Evolutionary conservation across 2,888 invertebrate genomes (phyloP), one percentile per base, ranked within the genome.

Genomic region (Drosophila nr. perissopoda): DNA sequence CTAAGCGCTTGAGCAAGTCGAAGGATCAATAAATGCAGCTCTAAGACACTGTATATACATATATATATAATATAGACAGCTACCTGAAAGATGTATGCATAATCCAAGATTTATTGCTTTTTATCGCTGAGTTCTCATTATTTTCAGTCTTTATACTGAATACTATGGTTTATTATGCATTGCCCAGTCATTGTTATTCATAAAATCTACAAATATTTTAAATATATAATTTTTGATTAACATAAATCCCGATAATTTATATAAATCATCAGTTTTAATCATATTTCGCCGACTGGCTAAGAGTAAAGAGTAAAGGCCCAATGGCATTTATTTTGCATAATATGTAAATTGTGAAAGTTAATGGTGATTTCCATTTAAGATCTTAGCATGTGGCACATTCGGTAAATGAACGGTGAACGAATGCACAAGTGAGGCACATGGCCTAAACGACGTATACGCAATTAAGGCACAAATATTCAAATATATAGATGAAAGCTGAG

Each of bases 391-490:
- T 38, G 49, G 48, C 51, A 25, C 2, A 16, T 25, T 36, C 5
- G 45, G 52, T n/a, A 54, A 16, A 33, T 25, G n/a, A n/a, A n/a
- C n/a, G n/a, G n/a, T 27, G 33, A 52, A 42, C 18, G 25, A 21
- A 21, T 42, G 38, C 27, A 40, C 51, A 36, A n/a, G 36, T 49
- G 59, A 13, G 31, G 38, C 52, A 45, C 25, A 34, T 48, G 56
- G 56, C 31, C 13, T 45, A 78, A 63, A 42, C 48, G 60, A 49
- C 75, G 79, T 77, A 74, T 77, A 42, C 76, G 65, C 62, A 75
- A 79, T 75, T 70, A 53, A 51, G 38, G 48, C 60, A 53, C 1
- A 36, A 10, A 36, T 36, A 38, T 27, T 54, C 36, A 63, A 61
- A 53, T 29, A 53, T 27, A 11, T 34, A 27, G 16, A 54, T 45